Evolutionary conservation across 2,888 invertebrate species (phyloP).

Genomic region (Augiades crinisus): DNA sequence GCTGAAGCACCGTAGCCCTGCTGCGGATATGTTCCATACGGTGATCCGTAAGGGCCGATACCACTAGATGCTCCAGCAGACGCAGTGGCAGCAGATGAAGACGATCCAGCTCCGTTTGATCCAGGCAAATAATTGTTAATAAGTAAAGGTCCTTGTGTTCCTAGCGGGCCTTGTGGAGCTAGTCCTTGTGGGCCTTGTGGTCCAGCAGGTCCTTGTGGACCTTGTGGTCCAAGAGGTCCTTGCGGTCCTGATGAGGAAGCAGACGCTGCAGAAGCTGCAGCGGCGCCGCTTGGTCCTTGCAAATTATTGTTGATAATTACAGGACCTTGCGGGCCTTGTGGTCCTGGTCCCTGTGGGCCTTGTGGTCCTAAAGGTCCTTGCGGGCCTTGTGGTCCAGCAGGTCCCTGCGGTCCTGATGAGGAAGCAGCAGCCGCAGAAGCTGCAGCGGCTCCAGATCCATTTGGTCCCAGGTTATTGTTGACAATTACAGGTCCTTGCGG

Average conservation of each 20-base stretch:
- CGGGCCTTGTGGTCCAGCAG: neutral
- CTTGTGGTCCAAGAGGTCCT: slow-evolving; percentile 8
- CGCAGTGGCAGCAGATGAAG: neutral
- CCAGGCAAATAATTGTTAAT: too few relatives aligned
- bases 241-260: neutral
- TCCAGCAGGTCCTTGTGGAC: neutral
- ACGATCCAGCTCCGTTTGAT: neutral
- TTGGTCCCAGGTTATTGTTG: neutral
- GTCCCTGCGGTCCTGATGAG: neutral
- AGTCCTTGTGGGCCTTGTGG: slow-evolving; percentile 3
- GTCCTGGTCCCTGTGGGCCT: neutral
- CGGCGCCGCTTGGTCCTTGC: neutral
- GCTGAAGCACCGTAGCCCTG: slow-evolving; percentile 17
- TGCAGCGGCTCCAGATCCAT: neutral
- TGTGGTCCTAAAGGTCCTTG: neutral
- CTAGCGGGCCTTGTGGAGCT: neutral
- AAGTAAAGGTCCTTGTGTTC: neutral
- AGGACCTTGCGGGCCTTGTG: neutral
- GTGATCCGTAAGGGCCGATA: slow-evolving; percentile 6
- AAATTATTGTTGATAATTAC: neutral
- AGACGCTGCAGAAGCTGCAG: neutral
- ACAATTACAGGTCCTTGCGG: neutral
- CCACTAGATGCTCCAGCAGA: neutral
- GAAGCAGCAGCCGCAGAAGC: neutral
- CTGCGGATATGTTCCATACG: too few relatives aligned